Evolutionary conservation across 2,888 invertebrate genomes (phyloP).

Genomic region (Drosophila anomelani): DNA sequence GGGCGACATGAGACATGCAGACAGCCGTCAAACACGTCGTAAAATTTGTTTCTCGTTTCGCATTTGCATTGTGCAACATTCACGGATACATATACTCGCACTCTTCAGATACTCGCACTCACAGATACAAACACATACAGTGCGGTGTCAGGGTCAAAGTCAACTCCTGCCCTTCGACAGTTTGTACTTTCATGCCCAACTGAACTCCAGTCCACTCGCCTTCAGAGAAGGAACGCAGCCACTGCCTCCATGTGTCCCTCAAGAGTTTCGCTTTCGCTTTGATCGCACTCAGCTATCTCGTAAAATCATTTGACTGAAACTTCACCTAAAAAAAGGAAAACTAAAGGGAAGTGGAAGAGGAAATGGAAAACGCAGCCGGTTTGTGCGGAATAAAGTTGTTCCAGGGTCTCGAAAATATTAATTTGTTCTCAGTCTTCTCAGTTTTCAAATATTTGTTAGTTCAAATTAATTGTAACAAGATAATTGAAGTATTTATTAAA

Average conservation of each 20-base stretch:
- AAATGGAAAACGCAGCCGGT: constrained; percentile 22
- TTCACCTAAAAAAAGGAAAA: constrained; percentile 3
- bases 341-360: not conserved
- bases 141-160: constrained; percentile 74
- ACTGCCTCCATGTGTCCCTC: constrained; percentile 33
- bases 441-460: not conserved
- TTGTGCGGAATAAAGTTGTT: constrained; percentile 6
- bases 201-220: constrained; percentile 27
- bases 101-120: constrained; percentile 27
- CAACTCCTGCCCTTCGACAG: constrained; percentile 54
- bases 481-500: not conserved
- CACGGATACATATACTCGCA: constrained; percentile 40
- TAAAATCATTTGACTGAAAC: constrained; percentile 33
- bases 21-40: constrained; percentile 83
- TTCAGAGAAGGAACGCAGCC: constrained; percentile 3
- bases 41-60: constrained; percentile 77
- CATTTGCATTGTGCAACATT: constrained; percentile 71
- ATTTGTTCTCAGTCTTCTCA: not conserved
- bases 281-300: constrained; percentile 31
- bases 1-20: constrained; percentile 45
- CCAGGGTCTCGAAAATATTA: not conserved
- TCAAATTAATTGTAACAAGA: not conserved
- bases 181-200: constrained; percentile 66
- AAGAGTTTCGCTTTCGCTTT: constrained; percentile 42
- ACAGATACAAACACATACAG: constrained; percentile 1